Percentiles rank a stretch among this genome's conserved stretches.
These are phyloP conservation scores for Sceloporus undulatus DNA, from an alignment of 2,113 vertebrate species.

Conservation along the genomic window DNA sequence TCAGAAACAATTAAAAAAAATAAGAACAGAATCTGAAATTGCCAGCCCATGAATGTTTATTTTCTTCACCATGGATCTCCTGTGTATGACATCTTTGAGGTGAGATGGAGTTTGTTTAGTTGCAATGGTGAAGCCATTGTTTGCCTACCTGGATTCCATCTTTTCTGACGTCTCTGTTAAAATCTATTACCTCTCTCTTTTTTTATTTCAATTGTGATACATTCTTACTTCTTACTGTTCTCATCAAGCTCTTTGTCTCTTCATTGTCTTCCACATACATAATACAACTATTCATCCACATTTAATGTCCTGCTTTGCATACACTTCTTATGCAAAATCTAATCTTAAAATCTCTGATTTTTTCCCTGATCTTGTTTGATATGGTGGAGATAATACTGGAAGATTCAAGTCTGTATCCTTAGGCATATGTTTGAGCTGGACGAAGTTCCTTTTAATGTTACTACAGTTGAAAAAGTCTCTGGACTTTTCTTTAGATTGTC, in stretches of 20 bases:
- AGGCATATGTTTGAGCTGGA: constrained; percentile 74
- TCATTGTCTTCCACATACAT: background rate
- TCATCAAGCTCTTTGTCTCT: background rate
- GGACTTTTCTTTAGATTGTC: constrained; percentile 78
- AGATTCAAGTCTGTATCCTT: constrained; percentile 79
- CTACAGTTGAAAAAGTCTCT: constrained; percentile 54
- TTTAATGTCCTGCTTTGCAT: background rate
- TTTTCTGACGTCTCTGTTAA: background rate
- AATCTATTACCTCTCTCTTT: background rate
- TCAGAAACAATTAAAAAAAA: background rate
- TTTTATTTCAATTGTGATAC: background rate
- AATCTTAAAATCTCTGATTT: constrained; percentile 75
- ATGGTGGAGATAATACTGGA: constrained; percentile 76
- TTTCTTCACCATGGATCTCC: background rate
- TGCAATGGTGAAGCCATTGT: background rate
- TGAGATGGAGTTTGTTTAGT: background rate
- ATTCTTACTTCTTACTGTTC: background rate
- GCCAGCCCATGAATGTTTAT: background rate
- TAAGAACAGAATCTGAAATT: background rate
- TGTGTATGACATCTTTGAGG: background rate
- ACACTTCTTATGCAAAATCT: constrained; percentile 72
- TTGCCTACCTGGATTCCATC: background rate
- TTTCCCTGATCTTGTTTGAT: constrained; percentile 75
- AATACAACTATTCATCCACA: background rate
- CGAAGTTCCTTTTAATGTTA: constrained; percentile 78